Evolutionary conservation across 2,113 vertebrate genomes (phyloP), one percentile per base, ranked within the genome.

Genomic region (Camelus bactrianus): DNA sequence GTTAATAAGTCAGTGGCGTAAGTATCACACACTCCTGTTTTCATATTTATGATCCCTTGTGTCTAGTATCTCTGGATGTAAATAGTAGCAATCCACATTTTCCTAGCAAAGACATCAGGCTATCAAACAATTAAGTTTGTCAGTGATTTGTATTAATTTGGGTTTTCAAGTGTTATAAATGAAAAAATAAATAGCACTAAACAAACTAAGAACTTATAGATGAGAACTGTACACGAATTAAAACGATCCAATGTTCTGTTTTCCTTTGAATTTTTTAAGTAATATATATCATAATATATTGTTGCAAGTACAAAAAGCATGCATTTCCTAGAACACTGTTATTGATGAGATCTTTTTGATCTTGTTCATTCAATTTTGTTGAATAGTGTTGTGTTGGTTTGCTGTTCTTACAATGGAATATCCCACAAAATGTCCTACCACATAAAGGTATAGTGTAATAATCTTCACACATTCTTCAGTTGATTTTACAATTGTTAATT

Each of bases 301-400:
- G 77, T 60, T 77, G 9, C 42, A 84, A 85, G 24, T 62, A 0
- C 7, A 72, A 90, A 91, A 75, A 48, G 13, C 72, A 96, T 67
- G 90, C 38, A 97, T 95, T 97, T 98, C 92, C 93, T 92, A 94
- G 92, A 98, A 98, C 81, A 93, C 81, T 85, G 1, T 86, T 97
- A 94, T 79, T 95, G 75, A 98, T 97, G 90, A 95, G 10, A 96
- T 97, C 14, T 97, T 98, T 96, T 94, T 97, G 81, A 97, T 98
- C 87, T 94, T 94, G 42, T 91, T 46, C 84, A 95, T 98, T 93
- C 97, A 98, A 97, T 97, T 97, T 97, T 98, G 96, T 97, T 92
- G 81, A 75, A 76, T 86, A 77, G 20, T 64, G 60, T 95, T 98
- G 91, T 97, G 24, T 97, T 95, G 28, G 67, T 97, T 97, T 96